These are phyloP conservation scores for Marisa cornuarietis DNA, from an alignment of 1,140 invertebrate species.

Conservation along the genomic window DNA sequence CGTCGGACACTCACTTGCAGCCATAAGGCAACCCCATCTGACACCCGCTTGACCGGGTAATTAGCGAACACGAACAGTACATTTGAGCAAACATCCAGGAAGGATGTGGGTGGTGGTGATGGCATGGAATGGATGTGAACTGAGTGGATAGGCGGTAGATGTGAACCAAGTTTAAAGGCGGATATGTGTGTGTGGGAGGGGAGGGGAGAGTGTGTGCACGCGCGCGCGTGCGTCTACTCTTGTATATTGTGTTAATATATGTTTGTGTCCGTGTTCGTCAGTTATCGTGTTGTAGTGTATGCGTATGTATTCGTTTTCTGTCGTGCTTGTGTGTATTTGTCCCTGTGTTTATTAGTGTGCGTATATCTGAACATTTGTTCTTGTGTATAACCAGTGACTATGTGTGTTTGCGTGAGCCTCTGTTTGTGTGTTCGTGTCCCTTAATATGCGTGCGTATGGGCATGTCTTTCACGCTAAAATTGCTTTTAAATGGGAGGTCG, in stretches of 20 bases:
- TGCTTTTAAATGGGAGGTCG: no score
- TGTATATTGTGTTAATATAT: neutral
- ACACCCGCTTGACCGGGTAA: no score
- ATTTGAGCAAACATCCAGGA: no score
- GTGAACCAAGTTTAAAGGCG: neutral
- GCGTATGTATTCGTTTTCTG: neutral
- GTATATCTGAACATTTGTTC: neutral
- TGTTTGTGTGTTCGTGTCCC: neutral
- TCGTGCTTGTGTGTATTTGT: neutral
- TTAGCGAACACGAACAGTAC: no score
- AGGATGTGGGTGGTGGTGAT: no score
- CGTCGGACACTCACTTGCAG: no score
- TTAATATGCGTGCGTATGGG: neutral
- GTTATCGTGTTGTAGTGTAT: slow-evolving; percentile 7
- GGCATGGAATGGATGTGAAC: no score
- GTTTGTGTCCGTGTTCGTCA: neutral
- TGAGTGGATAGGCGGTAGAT: no score
- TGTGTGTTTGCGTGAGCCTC: neutral
- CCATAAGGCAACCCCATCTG: no score
- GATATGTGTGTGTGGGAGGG: neutral
- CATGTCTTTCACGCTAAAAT: neutral
- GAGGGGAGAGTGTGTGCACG: neutral
- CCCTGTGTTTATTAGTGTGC: neutral
- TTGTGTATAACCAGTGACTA: neutral
- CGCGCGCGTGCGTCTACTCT: neutral